Conservation (phyloP, 2,113 vertebrate species). For the Carassius auratus region DNA sequence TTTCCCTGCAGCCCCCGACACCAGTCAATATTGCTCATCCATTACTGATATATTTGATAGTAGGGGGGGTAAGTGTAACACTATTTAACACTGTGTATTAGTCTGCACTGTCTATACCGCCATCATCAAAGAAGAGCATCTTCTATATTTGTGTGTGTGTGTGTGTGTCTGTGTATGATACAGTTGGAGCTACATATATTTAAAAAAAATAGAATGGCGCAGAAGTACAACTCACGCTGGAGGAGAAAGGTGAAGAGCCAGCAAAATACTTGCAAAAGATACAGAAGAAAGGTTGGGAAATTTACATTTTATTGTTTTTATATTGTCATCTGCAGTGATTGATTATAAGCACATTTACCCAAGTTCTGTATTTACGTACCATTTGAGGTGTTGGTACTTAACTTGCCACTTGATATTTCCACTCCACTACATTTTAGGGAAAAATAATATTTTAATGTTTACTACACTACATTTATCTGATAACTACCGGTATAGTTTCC, state of each 20-base stretch:
- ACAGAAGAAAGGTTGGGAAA: slow-evolving; percentile 13
- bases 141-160: slow-evolving; percentile 13
- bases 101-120: slow-evolving; percentile 4
- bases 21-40: slow-evolving; percentile 24
- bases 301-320: slow-evolving; percentile 19
- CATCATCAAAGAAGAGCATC: slow-evolving; percentile 18
- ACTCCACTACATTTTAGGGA: slow-evolving; percentile 20
- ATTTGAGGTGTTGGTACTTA: slow-evolving; percentile 21
- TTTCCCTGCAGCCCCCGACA: slow-evolving; percentile 14
- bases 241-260: slow-evolving; percentile 23
- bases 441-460: slow-evolving; percentile 19
- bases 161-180: neutral
- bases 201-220: neutral
- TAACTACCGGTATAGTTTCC: slow-evolving; percentile 6
- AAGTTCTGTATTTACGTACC: slow-evolving; percentile 13
- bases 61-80: slow-evolving; percentile 8
- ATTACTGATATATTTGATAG: slow-evolving; percentile 24
- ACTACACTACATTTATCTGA: slow-evolving; percentile 13
- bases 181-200: slow-evolving; percentile 10
- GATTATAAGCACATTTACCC: slow-evolving; percentile 4
- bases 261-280: slow-evolving; percentile 18
- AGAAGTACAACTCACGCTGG: slow-evolving; percentile 12
- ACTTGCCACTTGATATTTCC: slow-evolving; percentile 20
- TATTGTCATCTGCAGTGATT: slow-evolving; percentile 20
- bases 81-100: slow-evolving; percentile 20